Base-by-base conservation (phyloP, 2,113 vertebrate genomes). In the cat (Felis catus) region DNA sequence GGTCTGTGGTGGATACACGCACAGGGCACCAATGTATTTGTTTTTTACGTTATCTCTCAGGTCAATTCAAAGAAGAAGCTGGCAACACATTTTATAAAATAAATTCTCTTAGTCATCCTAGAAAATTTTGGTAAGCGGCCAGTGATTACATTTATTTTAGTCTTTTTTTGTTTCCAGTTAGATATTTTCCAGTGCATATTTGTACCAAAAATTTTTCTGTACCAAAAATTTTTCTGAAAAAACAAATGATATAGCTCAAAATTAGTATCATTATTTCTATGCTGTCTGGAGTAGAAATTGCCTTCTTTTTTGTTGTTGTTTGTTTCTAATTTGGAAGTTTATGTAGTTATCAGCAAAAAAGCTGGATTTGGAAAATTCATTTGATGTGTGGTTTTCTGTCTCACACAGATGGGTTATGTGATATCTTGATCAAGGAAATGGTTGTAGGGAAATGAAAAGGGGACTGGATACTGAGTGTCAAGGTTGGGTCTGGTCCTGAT, bases 61-160 rank as follows among this genome's bases (percentile, higher is more conserved):
- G 31, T 16, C 90, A 97, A 31, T 97, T 96, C 84, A 95, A 94
- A 96, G 78, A 45, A 45, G 45, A 96, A 95, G 48, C 94, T 95
- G 95, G 25, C n/a, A 96, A 87, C 36, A 73, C 10, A 79, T 96
- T 96, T 98, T 95, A 78, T 84, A 6, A 96, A 98, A 31, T 31
- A 31, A 86, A 84, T 27, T 95, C 86, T 89, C 25, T 97, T 97
- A 94, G 87, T 96, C 88, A 73, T 87, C 80, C 25, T 89, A 97
- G 93, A 86, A 95, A 96, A 85, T 79, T 81, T 31, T 66, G 94
- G 81, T 61, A 36, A 92, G 58, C 45, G 97, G 92, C 84, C 83
- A 96, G 41, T 97, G 70, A 78, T 96, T 97, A 89, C 96, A 95
- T 96, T 91, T 91, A 92, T 25, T 89, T 96, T 94, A 91, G 97